Conservation (phyloP, 2,113 vertebrate species). For the Grantiella picta region DNA sequence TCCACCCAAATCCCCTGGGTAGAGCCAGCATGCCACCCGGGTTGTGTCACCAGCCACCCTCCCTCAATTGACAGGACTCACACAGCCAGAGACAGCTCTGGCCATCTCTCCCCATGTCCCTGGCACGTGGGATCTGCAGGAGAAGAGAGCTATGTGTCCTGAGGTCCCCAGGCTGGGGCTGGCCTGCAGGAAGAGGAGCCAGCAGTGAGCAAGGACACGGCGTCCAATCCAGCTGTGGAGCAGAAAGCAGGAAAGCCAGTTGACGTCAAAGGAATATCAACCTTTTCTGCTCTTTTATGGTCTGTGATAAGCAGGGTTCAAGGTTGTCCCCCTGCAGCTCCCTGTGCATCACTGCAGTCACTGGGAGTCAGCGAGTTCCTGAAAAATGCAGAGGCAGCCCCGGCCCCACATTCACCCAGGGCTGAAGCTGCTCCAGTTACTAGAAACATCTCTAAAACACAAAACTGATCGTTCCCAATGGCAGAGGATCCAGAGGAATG, state of each 20-base stretch:
- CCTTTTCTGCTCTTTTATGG: neutral
- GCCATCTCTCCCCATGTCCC: no score
- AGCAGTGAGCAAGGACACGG: rapidly evolving
- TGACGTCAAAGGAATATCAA: neutral
- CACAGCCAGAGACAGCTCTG: no score
- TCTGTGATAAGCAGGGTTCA: neutral
- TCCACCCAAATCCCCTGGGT: neutral
- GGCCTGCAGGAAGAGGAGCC: neutral
- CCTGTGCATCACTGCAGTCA: neutral
- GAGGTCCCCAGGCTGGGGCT: rapidly evolving
- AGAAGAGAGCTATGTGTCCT: neutral
- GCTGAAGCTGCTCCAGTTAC: neutral
- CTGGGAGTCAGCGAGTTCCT: neutral
- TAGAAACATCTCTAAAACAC: conserved; percentile 39
- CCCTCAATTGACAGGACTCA: neutral
- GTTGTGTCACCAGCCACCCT: neutral
- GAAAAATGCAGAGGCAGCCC: neutral
- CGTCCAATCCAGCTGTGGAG: neutral
- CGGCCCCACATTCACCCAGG: rapidly evolving
- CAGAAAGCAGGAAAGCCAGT: neutral
- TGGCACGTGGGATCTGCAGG: rapidly evolving
- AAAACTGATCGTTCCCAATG: neutral
- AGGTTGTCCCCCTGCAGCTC: neutral
- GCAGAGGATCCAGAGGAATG: conserved; percentile 17
- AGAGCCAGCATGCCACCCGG: neutral